Conservation (phyloP, 2,888 invertebrate species). For the Pseudococcus jackbeardsleyi region DNA sequence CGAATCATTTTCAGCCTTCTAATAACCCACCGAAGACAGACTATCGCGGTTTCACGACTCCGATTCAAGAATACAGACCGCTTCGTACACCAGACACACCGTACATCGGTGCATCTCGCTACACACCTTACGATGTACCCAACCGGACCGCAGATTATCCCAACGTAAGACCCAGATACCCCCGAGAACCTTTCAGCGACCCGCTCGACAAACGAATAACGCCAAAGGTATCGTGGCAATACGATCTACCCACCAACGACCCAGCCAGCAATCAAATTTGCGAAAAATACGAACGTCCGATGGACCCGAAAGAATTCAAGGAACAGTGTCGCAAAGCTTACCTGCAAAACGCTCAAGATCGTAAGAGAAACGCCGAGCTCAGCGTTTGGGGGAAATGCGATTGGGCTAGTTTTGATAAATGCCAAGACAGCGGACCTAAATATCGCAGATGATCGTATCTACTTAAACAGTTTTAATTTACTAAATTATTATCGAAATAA, state of each 20-base stretch:
- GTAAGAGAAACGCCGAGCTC: conserved; percentile 57
- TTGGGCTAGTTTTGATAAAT: conserved; percentile 52
- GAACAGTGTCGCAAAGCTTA: conserved; percentile 55
- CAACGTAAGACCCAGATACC: not conserved
- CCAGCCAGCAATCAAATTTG: not conserved
- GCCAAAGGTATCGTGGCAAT: not conserved
- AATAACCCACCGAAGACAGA: too few relatives aligned
- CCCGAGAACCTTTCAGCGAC: not conserved
- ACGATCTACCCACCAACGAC: not conserved
- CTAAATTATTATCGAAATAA: not conserved
- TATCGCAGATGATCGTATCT: conserved; percentile 17
- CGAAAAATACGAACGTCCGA: conserved; percentile 56
- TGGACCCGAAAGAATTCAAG: conserved; percentile 54
- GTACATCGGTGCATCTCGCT: not conserved
- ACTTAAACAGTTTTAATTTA: not conserved
- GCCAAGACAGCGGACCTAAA: not conserved
- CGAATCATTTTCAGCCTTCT: not conserved
- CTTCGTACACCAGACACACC: not conserved
- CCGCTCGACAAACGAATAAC: not conserved
- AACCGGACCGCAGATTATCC: not conserved
- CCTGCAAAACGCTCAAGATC: conserved; percentile 31
- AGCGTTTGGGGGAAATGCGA: conserved; percentile 56
- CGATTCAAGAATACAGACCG: not conserved
- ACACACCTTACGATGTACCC: conserved; percentile 26
- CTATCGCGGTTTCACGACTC: conserved; percentile 4